phyloP scores from a whole-genome alignment of 1,140 invertebrate species.

The Drosophila pseudoananassae region DNA sequence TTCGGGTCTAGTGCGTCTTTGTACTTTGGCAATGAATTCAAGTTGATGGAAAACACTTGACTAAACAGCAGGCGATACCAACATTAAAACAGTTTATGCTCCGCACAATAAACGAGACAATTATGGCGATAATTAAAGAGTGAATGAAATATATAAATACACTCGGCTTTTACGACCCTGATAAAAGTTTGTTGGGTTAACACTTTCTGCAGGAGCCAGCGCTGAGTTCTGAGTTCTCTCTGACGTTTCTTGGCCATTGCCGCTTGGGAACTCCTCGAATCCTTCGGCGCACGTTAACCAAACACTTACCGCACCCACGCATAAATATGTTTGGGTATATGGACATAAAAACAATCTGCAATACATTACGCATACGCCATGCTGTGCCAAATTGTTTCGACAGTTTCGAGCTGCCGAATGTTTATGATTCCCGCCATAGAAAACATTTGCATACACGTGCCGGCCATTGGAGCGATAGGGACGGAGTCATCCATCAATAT shows the following conservation, averaged over 20 bases:
- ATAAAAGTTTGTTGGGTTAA: slow-evolving; percentile 18
- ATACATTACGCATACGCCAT: slow-evolving; percentile 71
- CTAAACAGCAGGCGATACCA: slow-evolving; percentile 24
- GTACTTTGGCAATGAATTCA: slow-evolving; percentile 18
- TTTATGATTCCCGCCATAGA: slow-evolving; percentile 18
- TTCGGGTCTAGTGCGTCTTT: slow-evolving; percentile 3
- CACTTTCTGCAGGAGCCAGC: slow-evolving; percentile 5
- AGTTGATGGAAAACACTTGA: slow-evolving; percentile 34
- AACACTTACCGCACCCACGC: slow-evolving; percentile 29
- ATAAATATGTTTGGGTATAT: slow-evolving; percentile 9
- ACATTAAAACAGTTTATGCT: slow-evolving; percentile 34
- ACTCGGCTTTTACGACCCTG: slow-evolving; percentile 15
- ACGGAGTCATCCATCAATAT: slow-evolving; percentile 26
- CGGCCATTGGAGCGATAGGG: neutral
- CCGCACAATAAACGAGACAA: slow-evolving; percentile 16
- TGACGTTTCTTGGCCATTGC: neutral
- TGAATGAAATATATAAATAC: neutral
- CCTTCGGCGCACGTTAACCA: slow-evolving; percentile 34
- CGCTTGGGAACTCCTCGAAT: slow-evolving; percentile 2
- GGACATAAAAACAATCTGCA: slow-evolving; percentile 64
- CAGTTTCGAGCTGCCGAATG: slow-evolving; percentile 35
- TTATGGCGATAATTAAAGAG: slow-evolving; percentile 35
- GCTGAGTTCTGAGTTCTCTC: neutral
- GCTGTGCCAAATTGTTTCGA: slow-evolving; percentile 68
- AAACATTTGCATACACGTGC: slow-evolving; percentile 59